These are phyloP conservation scores for Cantharis flavilabris DNA, from an alignment of 2,888 invertebrate genomes.

Conservation along the genomic window DNA sequence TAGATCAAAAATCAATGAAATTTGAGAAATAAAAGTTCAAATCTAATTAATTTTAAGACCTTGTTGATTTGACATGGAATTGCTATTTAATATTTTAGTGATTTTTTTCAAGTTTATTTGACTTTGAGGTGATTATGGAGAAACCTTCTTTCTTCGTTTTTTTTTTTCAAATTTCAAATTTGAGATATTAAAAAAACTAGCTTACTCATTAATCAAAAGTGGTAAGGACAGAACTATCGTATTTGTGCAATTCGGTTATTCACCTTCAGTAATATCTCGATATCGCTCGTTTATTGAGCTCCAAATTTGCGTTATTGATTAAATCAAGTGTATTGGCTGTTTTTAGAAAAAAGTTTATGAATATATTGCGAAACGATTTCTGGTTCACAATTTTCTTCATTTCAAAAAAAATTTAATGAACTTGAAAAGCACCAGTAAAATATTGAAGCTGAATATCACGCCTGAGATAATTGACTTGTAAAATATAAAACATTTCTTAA, in stretches of 20 bases:
- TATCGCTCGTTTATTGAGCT: background rate
- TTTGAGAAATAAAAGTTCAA: too few species aligned
- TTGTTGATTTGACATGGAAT: background rate
- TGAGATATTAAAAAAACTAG: background rate
- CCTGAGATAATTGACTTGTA: background rate
- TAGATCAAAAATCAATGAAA: too few species aligned
- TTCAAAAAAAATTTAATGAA: background rate
- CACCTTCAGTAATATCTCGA: background rate
- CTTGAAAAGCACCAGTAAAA: background rate
- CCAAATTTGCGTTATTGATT: background rate
- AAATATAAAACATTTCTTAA: constrained; percentile 18
- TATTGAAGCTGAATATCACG: background rate
- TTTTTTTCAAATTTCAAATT: background rate
- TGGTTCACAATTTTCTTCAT: background rate
- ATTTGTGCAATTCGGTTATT: background rate
- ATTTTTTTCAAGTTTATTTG: background rate
- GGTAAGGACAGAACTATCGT: too few species aligned
- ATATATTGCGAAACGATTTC: background rate
- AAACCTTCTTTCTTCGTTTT: background rate
- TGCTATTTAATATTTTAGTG: background rate
- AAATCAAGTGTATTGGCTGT: background rate
- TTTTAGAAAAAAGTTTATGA: background rate
- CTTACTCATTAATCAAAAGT: too few species aligned
- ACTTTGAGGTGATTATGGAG: too few species aligned
- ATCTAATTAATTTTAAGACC: background rate